Base-by-base conservation (phyloP, 1,140 invertebrate species). In the Akabosia matsudoensis region DNA sequence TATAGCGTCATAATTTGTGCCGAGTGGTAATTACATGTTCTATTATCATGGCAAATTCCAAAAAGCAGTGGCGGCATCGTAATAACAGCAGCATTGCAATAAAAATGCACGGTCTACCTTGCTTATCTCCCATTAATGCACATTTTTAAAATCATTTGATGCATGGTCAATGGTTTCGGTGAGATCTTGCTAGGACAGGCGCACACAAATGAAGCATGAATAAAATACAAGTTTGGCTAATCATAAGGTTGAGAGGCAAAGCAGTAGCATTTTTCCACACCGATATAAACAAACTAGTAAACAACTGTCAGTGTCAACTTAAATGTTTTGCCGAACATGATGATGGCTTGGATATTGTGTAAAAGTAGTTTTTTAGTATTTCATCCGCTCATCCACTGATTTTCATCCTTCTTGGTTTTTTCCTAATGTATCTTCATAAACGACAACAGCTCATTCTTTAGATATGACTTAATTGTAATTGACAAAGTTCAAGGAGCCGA, bases 1-100 rank as follows among this genome's bases (percentile, higher is more conserved):
- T 67, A 67, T 67, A 31, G 24, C 30, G 61, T 31, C 61, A 67
- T 67, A 67, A 67, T 67, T 67, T 61, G 54, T n/a, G 54, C 30
- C 28, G 24, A 67, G 61, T 67, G 61, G 61, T 67, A 67, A 67
- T 67, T 67, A 67, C 61, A 67, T 22, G 61, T 67, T 61, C 7
- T 45, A 45, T 45, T 45, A n/a, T n/a, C n/a, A 45, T 45, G 37
- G 37, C 37, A 18, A 45, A 45, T 45, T 45, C 37, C 37, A 45
- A 45, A 45, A 18, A 45, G 37, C 37, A 45, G 7, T 18, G 18
- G 7, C 37, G 37, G 37, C 37, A 18, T 7, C 37, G 18, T 45
- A 7, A 45, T 45, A 45, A 45, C 18, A 45, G 37, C 37, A 45
- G 7, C 18, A 18, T 45, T 45, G 37, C 18, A 10, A 45, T 45